These are phyloP conservation scores for Cassiopea andromeda DNA, from an alignment of 30 jellyfish, hydroid and myxozoan species.

Conservation along the genomic window DNA sequence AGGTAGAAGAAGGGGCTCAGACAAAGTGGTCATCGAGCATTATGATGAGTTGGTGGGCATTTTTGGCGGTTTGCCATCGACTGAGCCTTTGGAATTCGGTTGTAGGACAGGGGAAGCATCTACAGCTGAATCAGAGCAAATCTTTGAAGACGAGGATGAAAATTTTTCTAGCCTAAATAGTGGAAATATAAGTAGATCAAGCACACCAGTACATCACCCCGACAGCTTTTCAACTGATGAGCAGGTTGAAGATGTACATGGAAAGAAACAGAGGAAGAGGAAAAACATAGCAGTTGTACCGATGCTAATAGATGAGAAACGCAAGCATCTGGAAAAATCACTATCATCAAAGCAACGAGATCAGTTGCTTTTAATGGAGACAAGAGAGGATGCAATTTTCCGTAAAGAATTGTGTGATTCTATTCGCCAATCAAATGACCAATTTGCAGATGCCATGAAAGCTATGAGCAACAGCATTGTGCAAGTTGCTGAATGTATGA, in stretches of 20 bases:
- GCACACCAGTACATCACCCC: not conserved
- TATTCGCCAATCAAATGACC: constrained; percentile 30
- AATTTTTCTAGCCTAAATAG: not conserved
- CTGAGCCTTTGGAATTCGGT: constrained; percentile 58
- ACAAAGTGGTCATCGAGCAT: constrained; percentile 36
- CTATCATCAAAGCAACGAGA: constrained; percentile 51
- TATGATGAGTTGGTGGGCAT: constrained; percentile 11
- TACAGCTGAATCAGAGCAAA: constrained; percentile 19
- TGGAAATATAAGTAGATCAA: constrained; percentile 1
- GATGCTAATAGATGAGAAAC: constrained; percentile 40
- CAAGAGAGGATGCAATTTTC: constrained; percentile 36
- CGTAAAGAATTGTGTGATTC: constrained; percentile 46
- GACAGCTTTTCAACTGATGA: constrained; percentile 8
- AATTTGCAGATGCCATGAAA: constrained; percentile 26
- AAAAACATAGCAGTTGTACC: constrained; percentile 33
- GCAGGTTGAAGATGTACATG: constrained; percentile 7
- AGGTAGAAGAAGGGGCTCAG: constrained; percentile 60
- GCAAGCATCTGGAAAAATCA: constrained; percentile 37
- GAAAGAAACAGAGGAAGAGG: constrained; percentile 15
- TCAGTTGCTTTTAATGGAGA: not conserved
- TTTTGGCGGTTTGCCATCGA: constrained; percentile 54
- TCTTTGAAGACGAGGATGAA: constrained; percentile 19
- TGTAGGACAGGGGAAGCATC: constrained; percentile 29
- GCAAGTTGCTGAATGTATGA: constrained; percentile 16
- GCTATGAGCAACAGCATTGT: constrained; percentile 23